Base-by-base conservation (phyloP, 2,113 vertebrate species). In the Brachypodius melanocephalos region DNA sequence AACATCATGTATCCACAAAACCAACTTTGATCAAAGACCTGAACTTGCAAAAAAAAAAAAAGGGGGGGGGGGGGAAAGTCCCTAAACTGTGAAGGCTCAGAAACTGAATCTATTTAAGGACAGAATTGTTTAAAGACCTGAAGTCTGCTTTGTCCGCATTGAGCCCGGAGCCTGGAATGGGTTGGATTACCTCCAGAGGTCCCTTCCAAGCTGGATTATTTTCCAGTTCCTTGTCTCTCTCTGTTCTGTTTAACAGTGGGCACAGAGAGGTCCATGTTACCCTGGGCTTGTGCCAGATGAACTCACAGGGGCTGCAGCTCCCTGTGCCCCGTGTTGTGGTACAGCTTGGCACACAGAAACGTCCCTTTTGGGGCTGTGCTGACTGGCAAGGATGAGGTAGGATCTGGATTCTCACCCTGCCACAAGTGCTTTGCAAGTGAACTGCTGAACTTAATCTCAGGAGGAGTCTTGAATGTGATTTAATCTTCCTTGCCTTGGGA, bases 291-390 rank as follows among this genome's bases (percentile, higher is more conserved):
- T 49, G 72, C 72, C 76, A 54, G 54, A 2, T 17, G 67, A 24
- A 1, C n/a, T 38, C 45, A 12, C 13, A 61, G 29, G 42, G 45
- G 5, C 22, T 40, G 75, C 63, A 62, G 40, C 40, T 73, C 16
- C 42, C 45, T 72, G 28, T 17, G 43, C 34, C 26, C 36, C 4
- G 29, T 36, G 38, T 1, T 12, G 9, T 17, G 71, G 17, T 13
- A 15, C 36, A 42, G 2, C 8, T 13, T 5, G 12, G 38, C 38
- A 18, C 17, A 2, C 0, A 0, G 5, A 6, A 36, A n/a, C 12
- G n/a, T 20, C 42, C 58, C 36, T 52, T 36, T 17, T 2, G 0
- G 28, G 46, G 43, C 40, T 7, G 0, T 7, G 18, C 48, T 67
- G 26, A 7, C 7, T 20, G 49, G 12, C 17, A 51, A 9, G 38